Conservation (phyloP, 1,140 invertebrate species). For the Temnothorax nylanderi region DNA sequence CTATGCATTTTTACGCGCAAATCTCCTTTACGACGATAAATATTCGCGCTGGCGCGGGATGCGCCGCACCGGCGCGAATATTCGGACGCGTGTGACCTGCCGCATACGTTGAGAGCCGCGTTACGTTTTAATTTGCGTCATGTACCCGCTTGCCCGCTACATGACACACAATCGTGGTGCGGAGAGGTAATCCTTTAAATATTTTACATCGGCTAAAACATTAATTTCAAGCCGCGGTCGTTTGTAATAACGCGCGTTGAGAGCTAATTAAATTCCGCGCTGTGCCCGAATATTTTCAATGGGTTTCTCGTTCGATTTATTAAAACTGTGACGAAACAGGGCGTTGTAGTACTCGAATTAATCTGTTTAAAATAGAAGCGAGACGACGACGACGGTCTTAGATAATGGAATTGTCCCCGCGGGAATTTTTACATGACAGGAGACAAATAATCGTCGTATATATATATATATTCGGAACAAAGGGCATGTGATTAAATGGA, state of each 20-base stretch:
- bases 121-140: slow-evolving; percentile 42
- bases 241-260: neutral
- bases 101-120: neutral
- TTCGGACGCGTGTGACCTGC: neutral
- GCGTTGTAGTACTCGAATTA: neutral
- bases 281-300: neutral
- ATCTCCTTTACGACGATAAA: slow-evolving; percentile 15
- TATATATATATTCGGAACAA: neutral
- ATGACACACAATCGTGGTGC: neutral
- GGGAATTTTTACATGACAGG: neutral
- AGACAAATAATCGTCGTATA: slow-evolving; percentile 2
- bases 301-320: neutral
- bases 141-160: neutral
- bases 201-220: slow-evolving; percentile 39
- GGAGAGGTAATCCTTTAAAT: slow-evolving; percentile 48
- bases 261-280: slow-evolving; percentile 38
- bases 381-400: neutral
- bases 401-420: neutral
- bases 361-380: neutral
- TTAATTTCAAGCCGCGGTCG: slow-evolving; percentile 17
- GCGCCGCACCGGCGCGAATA: neutral
- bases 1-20: slow-evolving; percentile 9
- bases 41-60: neutral
- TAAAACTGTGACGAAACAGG: neutral
- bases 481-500: neutral